Base-by-base conservation (phyloP, 2,797 vertebrate genomes). In the Paramormyrops hopkinsi region DNA sequence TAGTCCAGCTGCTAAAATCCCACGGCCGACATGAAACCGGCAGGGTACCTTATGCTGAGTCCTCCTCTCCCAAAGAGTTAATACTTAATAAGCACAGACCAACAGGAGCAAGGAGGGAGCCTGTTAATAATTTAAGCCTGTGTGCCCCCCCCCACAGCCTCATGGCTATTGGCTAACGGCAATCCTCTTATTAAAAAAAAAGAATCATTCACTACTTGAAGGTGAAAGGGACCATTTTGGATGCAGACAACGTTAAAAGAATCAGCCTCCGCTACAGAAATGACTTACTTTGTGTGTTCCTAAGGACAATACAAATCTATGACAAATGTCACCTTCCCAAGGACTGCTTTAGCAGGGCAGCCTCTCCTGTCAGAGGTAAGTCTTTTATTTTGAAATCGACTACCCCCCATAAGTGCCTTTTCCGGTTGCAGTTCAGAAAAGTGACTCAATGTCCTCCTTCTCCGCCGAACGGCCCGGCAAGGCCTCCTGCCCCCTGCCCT, bases 381-480 rank as follows among this genome's bases (percentile, higher is more conserved):
- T 51, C 33, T 41, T 54, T 56, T 3, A 86, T 53, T 29, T 46
- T 14, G 37, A 79, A 79, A 79, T 79, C 17, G 48, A 29, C 46
- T 86, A 22, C 5, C 50, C 46, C 44, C 46, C 83, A 50, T 86
- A 33, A 53, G 50, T 56, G 25, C 53, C 53, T 54, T 22, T 87
- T 87, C 12, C 17, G 3, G 2, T 4, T 37, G 33, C 14, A 88
- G 90, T 92, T 96, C 92, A 97, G 91, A 96, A 93, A 76, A 96
- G 92, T 17, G 96, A 96, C 93, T 97, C 96, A 4, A 95, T 91
- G 83, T 94, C 95, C 54, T 96, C 90, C 88, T 89, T 93, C 37
- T 91, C 90, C 53, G 87, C 93, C 0, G 94, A 93, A 29, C 14
- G 5, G 2, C 25, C 85, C 33, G 41, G 91, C 9, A 84, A 87